Conservation (phyloP, 2,797 vertebrate species). For the Fratercula arctica region DNA sequence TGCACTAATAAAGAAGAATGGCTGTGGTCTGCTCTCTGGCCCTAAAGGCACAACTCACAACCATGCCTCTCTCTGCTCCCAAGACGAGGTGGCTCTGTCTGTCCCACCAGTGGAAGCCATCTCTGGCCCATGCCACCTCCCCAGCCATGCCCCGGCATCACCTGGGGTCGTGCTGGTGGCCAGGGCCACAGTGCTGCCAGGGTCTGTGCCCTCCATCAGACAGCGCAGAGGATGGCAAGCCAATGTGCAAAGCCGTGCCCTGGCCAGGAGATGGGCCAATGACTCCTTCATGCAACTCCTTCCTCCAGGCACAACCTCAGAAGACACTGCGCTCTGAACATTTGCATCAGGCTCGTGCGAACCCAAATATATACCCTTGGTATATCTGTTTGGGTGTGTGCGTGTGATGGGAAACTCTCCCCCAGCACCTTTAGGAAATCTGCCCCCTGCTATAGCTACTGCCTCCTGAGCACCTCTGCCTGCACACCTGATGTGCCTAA, state of each 20-base stretch:
- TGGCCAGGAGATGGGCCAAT: neutral
- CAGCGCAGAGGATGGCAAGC: neutral
- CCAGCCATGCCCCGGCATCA: neutral
- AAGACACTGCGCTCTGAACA: neutral
- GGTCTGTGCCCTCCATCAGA: neutral
- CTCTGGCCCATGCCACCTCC: neutral
- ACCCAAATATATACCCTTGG: neutral
- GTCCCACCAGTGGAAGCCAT: rapidly evolving
- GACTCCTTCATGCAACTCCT: neutral
- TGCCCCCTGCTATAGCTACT: neutral
- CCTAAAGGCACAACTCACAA: neutral
- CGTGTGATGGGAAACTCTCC: neutral
- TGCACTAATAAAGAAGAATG: neutral
- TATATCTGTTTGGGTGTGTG: rapidly evolving
- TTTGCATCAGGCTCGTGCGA: neutral
- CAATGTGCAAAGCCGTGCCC: neutral
- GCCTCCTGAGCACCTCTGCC: neutral
- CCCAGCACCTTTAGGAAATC: neutral
- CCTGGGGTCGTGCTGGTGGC: neutral
- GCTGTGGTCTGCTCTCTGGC: neutral
- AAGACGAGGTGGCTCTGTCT: neutral
- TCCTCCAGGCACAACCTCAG: neutral
- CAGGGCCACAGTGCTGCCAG: neutral
- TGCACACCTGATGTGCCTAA: neutral
- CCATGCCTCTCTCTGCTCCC: neutral